Conservation (phyloP, 2,113 vertebrate species). For the Saguinus imperator region DNA sequence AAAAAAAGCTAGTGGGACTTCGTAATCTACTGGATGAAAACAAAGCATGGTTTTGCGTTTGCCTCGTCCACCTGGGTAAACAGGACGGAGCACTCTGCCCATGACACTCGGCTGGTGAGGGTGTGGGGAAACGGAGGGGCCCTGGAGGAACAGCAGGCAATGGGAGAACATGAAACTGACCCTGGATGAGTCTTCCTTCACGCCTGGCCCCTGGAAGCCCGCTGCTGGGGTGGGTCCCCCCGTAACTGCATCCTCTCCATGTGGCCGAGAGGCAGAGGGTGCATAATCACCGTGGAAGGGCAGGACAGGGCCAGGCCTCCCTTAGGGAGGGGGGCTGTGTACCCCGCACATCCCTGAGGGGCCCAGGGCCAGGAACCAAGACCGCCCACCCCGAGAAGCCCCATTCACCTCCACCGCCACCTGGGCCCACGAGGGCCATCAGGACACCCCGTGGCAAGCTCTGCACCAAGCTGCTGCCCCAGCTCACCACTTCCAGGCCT, state of each 20-base stretch:
- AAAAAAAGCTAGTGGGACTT: not conserved
- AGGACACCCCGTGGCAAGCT: not conserved
- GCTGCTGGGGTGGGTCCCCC: not conserved
- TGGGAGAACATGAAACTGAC: not conserved
- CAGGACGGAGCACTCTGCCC: not conserved
- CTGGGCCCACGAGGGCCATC: accelerated
- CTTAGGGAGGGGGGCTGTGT: not conserved
- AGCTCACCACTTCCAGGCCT: slow-evolving; percentile 94
- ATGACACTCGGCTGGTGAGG: not conserved
- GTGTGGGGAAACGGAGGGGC: not conserved
- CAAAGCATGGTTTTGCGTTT: not conserved
- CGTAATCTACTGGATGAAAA: accelerated
- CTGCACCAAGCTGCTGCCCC: not conserved
- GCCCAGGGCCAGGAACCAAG: too few relatives aligned
- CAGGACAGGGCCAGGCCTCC: not conserved
- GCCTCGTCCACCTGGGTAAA: not conserved
- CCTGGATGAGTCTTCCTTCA: too few relatives aligned
- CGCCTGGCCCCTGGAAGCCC: not conserved
- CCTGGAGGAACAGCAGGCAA: not conserved
- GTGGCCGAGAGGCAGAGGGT: not conserved
- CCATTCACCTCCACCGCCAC: not conserved
- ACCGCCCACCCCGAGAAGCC: not conserved
- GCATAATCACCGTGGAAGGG: not conserved
- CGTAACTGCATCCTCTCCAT: not conserved
- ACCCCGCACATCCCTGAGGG: accelerated